Evolutionary conservation across 2,797 vertebrate species (phyloP).

Genomic region (Pseudotriccus pelzelni): DNA sequence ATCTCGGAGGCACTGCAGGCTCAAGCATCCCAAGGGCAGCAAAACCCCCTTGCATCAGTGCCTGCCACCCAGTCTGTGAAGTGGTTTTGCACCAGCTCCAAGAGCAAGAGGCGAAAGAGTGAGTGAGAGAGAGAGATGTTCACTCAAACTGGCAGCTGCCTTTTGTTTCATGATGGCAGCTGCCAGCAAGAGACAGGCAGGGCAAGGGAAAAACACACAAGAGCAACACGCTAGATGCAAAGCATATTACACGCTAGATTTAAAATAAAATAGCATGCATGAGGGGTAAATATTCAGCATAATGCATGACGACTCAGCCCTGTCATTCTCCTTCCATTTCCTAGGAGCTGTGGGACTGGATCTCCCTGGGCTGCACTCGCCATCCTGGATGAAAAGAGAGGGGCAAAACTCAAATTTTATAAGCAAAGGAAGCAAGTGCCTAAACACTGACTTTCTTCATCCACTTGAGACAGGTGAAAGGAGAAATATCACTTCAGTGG

Average conservation of each 20-base stretch:
- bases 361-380: background rate
- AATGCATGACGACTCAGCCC: slow-evolving; percentile 31
- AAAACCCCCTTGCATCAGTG: background rate
- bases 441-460: background rate
- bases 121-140: slow-evolving; percentile 56
- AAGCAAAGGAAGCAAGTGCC: background rate
- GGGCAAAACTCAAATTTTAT: background rate
- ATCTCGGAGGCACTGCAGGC: background rate
- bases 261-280: slow-evolving; percentile 69
- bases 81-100: slow-evolving; percentile 42
- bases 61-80: slow-evolving; percentile 50
- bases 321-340: background rate
- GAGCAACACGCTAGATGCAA: slow-evolving; percentile 62
- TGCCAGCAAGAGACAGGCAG: slow-evolving; percentile 71
- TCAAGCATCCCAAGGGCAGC: slow-evolving; percentile 15
- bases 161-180: slow-evolving; percentile 68
- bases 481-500: background rate
- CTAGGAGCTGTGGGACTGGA: background rate
- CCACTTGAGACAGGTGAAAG: slow-evolving; percentile 1
- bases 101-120: slow-evolving; percentile 20
- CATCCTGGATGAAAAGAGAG: background rate
- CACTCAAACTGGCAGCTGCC: slow-evolving; percentile 73
- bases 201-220: slow-evolving; percentile 66
- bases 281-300: slow-evolving; percentile 57
- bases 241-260: slow-evolving; percentile 73